A percentile compares a stretch with the other conserved stretches of the same genome.
These are phyloP conservation scores for Hemitrygon akajei DNA, from an alignment of 2,797 vertebrate species.

Conservation along the genomic window DNA sequence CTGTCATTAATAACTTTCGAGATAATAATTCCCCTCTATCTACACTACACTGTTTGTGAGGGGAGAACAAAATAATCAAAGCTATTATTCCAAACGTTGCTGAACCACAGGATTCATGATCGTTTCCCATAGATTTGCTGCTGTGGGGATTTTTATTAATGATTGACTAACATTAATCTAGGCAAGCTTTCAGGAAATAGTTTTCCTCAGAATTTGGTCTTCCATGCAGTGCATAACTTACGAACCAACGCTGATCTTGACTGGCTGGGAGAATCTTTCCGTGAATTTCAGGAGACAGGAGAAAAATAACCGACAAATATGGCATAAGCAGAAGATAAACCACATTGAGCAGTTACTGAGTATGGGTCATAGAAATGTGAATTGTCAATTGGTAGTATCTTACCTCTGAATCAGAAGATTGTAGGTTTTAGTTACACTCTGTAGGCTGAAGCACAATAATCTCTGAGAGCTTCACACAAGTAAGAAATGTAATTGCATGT, in stretches of 20 bases:
- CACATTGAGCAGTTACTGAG: not conserved
- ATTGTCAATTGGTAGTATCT: too few relatives aligned
- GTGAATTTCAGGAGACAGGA: not conserved
- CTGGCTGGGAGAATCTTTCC: not conserved
- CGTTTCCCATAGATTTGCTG: not conserved
- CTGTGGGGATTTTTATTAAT: not conserved
- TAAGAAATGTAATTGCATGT: too few relatives aligned
- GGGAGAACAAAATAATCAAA: not conserved
- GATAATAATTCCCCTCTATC: not conserved
- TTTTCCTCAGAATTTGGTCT: not conserved
- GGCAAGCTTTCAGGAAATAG: not conserved
- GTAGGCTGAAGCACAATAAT: too few relatives aligned
- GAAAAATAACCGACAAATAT: not conserved
- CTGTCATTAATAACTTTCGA: not conserved
- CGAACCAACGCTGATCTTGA: not conserved
- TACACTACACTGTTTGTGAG: not conserved
- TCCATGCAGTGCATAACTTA: not conserved
- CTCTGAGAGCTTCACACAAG: too few relatives aligned
- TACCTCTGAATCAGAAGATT: too few relatives aligned
- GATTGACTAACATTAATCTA: not conserved
- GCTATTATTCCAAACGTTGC: not conserved
- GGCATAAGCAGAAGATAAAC: not conserved
- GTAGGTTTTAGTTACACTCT: too few relatives aligned
- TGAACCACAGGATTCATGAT: not conserved
- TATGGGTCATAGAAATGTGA: not conserved